These are phyloP conservation scores for Himantopus leucocephalus DNA, from an alignment of 2,113 vertebrate genomes.

Conservation along the genomic window DNA sequence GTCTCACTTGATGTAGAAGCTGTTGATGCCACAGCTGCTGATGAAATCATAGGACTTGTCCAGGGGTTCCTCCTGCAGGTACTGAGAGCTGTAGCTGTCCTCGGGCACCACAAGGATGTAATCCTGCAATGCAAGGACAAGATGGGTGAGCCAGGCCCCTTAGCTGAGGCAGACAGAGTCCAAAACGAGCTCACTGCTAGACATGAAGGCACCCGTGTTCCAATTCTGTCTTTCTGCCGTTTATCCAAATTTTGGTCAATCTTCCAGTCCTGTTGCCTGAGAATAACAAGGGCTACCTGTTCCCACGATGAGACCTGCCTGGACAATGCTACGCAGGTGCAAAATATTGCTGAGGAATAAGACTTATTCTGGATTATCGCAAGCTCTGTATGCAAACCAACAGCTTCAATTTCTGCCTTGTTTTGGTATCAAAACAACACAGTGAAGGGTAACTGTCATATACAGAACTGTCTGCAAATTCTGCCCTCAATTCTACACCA, in stretches of 20 bases:
- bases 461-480: neutral
- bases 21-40: conserved; percentile 89
- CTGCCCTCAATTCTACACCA: neutral
- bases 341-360: neutral
- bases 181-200: neutral
- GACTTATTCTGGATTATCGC: neutral
- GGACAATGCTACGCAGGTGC: neutral
- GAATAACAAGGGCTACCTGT: neutral
- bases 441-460: neutral
- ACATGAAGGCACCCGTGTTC: neutral
- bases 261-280: neutral
- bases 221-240: neutral
- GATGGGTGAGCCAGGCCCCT: neutral
- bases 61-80: conserved; percentile 87
- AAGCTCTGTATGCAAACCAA: neutral
- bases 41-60: conserved; percentile 98
- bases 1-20: conserved; percentile 90
- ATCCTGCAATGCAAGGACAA: conserved; percentile 73
- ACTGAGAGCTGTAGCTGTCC: conserved; percentile 82
- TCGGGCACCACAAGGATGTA: conserved; percentile 91
- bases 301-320: neutral
- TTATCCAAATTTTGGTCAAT: neutral
- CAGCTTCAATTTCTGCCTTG: neutral
- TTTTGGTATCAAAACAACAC: neutral
- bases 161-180: neutral